phyloP scores from a whole-genome alignment of 2,888 invertebrate species.

The Campoplex nolae region DNA sequence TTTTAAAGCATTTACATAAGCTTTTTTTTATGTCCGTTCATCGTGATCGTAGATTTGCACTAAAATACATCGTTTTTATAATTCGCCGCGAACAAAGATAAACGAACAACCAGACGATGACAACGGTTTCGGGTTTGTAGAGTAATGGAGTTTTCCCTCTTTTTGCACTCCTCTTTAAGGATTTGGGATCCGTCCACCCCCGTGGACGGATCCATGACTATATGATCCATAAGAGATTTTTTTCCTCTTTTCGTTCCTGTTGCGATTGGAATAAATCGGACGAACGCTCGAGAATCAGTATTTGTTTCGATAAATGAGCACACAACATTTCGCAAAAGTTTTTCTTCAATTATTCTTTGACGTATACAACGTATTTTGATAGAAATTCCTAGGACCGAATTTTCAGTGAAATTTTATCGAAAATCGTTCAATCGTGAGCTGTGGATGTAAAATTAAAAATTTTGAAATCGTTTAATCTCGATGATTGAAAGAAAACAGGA shows the following conservation, averaged over 20 bases:
- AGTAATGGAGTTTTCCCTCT: constrained; percentile 10
- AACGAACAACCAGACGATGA: constrained; percentile 59
- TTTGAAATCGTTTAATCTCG: neutral
- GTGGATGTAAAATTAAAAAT: neutral
- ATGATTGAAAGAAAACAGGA: neutral
- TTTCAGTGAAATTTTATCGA: neutral
- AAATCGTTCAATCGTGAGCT: neutral
- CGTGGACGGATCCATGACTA: constrained; percentile 50
- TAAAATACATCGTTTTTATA: constrained; percentile 41
- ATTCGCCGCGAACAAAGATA: constrained; percentile 57
- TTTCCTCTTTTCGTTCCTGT: constrained; percentile 23
- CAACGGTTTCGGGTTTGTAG: constrained; percentile 33
- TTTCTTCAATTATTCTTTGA: too few relatives aligned
- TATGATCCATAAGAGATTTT: constrained; percentile 20
- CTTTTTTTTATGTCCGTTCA: constrained; percentile 45
- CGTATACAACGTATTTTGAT: too few relatives aligned
- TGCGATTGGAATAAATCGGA: constrained; percentile 30
- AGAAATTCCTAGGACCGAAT: too few relatives aligned
- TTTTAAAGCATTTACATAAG: neutral
- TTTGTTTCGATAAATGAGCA: neutral
- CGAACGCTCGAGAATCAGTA: constrained; percentile 3
- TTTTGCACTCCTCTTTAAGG: neutral
- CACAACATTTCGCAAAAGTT: neutral
- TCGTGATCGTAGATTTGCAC: constrained; percentile 55
- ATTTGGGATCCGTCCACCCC: neutral